Conservation (phyloP, 30 jellyfish, hydroid and myxozoan genomes). For the Turritopsis dohrnii region DNA sequence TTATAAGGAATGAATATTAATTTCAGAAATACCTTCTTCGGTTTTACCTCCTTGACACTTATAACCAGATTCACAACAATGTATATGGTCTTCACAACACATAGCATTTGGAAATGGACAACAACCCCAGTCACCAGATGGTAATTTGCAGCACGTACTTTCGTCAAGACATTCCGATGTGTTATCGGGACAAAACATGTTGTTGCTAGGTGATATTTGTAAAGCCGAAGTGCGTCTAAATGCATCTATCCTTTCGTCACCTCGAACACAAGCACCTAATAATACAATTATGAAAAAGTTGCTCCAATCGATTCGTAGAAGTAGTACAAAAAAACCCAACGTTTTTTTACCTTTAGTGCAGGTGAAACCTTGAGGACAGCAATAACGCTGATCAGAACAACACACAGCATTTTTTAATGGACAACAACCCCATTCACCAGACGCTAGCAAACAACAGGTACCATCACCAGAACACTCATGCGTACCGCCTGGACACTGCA, state of each 20-base stretch:
- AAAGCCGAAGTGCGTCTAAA: background rate
- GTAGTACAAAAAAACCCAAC: background rate
- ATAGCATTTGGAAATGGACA: slow-evolving; percentile 68
- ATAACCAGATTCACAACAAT: slow-evolving; percentile 73
- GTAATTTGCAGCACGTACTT: slow-evolving; percentile 59
- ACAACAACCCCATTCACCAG: slow-evolving; percentile 68
- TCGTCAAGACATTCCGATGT: slow-evolving; percentile 38
- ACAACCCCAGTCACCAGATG: slow-evolving; percentile 54
- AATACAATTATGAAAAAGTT: too few species aligned
- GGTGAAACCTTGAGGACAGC: slow-evolving; percentile 37
- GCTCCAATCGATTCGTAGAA: background rate
- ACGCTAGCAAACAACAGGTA: slow-evolving; percentile 60
- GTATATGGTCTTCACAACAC: slow-evolving; percentile 64
- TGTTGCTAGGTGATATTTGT: background rate
- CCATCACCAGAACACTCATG: slow-evolving; percentile 39
- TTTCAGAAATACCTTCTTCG: background rate
- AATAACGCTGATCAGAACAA: slow-evolving; percentile 67
- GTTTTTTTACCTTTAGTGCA: slow-evolving; percentile 24
- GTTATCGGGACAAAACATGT: slow-evolving; percentile 42
- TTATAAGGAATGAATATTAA: background rate
- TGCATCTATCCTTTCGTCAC: background rate
- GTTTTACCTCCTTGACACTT: background rate
- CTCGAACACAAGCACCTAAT: background rate
- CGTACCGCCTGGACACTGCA: slow-evolving; percentile 48
- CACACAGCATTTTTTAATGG: slow-evolving; percentile 30